These are phyloP conservation scores for Flexamia atlantica DNA, from an alignment of 2,888 invertebrate genomes.

Conservation along the genomic window DNA sequence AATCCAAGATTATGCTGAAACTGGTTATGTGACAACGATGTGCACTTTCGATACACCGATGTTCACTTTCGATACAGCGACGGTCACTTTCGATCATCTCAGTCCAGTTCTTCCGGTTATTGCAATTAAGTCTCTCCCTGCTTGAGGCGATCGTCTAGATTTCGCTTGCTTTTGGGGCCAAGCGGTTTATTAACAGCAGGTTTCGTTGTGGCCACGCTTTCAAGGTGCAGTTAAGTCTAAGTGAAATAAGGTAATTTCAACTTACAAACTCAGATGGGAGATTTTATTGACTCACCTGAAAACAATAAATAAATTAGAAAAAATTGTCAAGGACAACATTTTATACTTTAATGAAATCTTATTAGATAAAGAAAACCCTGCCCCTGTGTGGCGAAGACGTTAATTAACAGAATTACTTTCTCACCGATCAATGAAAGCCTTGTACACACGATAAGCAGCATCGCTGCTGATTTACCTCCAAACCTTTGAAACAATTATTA, in stretches of 20 bases:
- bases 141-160: not conserved
- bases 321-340: no score
- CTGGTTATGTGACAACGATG: not conserved
- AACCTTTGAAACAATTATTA: no score
- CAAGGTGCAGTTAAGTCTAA: not conserved
- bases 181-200: not conserved
- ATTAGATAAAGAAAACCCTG: no score
- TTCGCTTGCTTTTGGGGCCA: not conserved
- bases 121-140: constrained; percentile 12
- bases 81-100: constrained; percentile 26
- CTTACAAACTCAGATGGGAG: constrained; percentile 1
- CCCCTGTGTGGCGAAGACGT: no score
- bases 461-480: no score
- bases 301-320: not conserved
- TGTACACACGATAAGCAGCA: no score
- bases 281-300: constrained; percentile 1
- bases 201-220: not conserved
- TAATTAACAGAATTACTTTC: no score
- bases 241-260: not conserved
- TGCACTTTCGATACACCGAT: not conserved
- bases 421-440: no score
- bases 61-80: constrained; percentile 20
- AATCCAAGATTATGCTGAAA: not conserved
- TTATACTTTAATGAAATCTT: no score
- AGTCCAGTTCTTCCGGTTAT: constrained; percentile 13